These are phyloP conservation scores for Pipra filicauda DNA, from an alignment of 2,113 vertebrate genomes.

Conservation along the genomic window DNA sequence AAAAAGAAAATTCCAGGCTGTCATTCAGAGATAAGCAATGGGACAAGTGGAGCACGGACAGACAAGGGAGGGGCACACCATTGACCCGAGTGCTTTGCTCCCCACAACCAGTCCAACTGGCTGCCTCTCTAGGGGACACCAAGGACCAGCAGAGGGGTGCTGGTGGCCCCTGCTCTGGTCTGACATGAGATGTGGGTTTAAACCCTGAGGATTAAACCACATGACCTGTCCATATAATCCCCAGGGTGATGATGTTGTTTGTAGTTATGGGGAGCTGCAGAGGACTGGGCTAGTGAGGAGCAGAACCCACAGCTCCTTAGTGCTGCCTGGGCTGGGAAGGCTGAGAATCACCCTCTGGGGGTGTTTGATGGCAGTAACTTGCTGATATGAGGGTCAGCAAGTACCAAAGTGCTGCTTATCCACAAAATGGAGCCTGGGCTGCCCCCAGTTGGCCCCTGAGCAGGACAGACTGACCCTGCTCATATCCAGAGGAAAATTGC, in stretches of 20 bases:
- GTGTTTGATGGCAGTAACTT: neutral
- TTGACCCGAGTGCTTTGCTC: neutral
- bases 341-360: neutral
- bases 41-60: neutral
- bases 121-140: neutral
- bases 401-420: neutral
- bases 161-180: neutral
- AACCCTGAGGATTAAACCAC: neutral
- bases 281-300: neutral
- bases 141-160: neutral
- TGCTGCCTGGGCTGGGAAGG: neutral
- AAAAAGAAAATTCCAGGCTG: neutral
- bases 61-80: neutral
- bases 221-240: neutral
- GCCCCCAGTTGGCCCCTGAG: neutral
- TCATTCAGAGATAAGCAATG: neutral
- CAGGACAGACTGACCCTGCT: neutral
- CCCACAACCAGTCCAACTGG: accelerated
- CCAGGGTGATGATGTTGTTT: neutral
- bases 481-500: neutral
- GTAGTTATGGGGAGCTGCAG: neutral
- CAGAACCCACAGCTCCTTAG: neutral
- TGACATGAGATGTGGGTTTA: neutral
- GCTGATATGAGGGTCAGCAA: accelerated
- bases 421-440: neutral